These are phyloP conservation scores for Sipha maydis DNA, from an alignment of 2,888 invertebrate genomes.

Conservation along the genomic window DNA sequence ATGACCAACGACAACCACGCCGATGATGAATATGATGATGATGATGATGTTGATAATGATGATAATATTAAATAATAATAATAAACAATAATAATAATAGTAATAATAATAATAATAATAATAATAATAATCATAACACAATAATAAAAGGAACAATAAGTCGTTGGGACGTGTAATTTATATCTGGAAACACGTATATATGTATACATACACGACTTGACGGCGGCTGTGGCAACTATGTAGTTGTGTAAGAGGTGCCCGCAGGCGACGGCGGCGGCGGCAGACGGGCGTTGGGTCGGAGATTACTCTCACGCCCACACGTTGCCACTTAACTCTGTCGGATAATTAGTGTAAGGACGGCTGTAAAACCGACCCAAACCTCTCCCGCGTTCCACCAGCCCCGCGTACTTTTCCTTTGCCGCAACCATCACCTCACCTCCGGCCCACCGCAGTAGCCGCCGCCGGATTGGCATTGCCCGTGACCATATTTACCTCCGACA, in stretches of 20 bases:
- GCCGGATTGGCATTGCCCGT: conserved; percentile 53
- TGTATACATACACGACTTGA: conserved; percentile 32
- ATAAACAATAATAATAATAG: conserved; percentile 30
- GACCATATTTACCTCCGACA: conserved; percentile 47
- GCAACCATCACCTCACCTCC: not conserved
- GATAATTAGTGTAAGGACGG: conserved; percentile 61
- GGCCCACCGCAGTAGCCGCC: not conserved
- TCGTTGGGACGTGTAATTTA: conserved; percentile 54
- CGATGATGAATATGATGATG: conserved; percentile 9
- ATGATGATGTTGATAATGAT: not conserved
- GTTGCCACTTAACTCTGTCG: conserved; percentile 61
- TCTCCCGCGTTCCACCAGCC: not conserved
- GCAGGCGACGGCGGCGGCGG: conserved; percentile 36
- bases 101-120: conserved; percentile 16
- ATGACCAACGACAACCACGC: not conserved
- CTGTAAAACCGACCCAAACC: conserved; percentile 60
- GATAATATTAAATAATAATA: conserved; percentile 4
- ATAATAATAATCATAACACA: conserved; percentile 26
- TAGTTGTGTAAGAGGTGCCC: conserved; percentile 23
- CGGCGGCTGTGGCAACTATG: conserved; percentile 41
- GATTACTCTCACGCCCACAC: conserved; percentile 62
- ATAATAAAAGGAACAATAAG: conserved; percentile 57
- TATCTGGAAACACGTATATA: conserved; percentile 17
- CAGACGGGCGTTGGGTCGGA: conserved; percentile 60
- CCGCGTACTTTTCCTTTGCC: not conserved